Evolutionary conservation across 2,113 vertebrate genomes (phyloP).

Genomic region (Ciconia boyciana): DNA sequence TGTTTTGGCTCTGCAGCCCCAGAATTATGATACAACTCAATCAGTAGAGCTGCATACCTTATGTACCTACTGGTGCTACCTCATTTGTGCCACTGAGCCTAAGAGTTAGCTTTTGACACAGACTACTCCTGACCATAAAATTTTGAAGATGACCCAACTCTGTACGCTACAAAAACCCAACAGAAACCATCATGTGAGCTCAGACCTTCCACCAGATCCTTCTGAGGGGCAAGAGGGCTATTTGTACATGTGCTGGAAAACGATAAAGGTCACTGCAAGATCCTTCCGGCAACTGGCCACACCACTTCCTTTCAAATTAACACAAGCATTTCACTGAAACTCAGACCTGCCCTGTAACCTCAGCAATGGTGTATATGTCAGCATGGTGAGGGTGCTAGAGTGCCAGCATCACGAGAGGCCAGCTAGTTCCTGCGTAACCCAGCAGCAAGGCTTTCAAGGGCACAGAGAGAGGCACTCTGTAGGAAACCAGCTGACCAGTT

Average conservation of each 20-base stretch:
- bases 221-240: neutral
- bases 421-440: neutral
- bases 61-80: neutral
- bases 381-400: neutral
- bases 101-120: neutral
- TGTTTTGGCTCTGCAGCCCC: neutral
- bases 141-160: neutral
- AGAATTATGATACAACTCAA: neutral
- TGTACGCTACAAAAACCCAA: neutral
- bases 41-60: fast-evolving
- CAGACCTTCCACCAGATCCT: neutral
- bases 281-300: neutral
- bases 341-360: neutral
- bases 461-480: neutral
- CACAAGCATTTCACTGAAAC: neutral
- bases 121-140: neutral
- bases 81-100: neutral
- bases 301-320: neutral
- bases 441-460: neutral
- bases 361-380: neutral
- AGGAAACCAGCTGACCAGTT: neutral
- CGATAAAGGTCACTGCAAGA: neutral
- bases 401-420: neutral
- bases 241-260: neutral
- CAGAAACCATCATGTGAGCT: neutral